phyloP scores from a whole-genome alignment of 2,888 invertebrate genomes.

The Pyralis farinalis region DNA sequence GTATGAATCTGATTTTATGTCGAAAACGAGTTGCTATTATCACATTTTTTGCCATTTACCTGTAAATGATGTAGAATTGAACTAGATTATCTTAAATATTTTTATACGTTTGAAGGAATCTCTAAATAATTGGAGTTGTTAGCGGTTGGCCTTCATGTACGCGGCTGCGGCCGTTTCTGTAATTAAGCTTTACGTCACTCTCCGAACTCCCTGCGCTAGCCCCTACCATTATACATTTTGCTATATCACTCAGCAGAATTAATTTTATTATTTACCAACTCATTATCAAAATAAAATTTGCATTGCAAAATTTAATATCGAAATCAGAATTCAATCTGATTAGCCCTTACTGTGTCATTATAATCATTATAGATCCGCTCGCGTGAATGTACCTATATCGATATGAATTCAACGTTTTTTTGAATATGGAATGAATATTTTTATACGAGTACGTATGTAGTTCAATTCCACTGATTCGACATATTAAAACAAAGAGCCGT shows the following conservation, averaged over 20 bases:
- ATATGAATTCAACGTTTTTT: too few species aligned
- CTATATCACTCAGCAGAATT: constrained; percentile 56
- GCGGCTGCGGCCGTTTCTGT: constrained; percentile 67
- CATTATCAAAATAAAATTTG: not conserved
- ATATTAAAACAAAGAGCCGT: too few species aligned
- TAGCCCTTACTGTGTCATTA: not conserved
- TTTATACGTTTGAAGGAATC: constrained; percentile 48
- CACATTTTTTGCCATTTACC: constrained; percentile 53
- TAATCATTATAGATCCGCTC: too few species aligned
- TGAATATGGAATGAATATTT: too few species aligned
- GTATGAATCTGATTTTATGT: constrained; percentile 72
- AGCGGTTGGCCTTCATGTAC: constrained; percentile 64
- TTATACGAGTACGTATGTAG: too few species aligned
- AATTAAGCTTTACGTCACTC: constrained; percentile 78
- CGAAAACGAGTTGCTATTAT: constrained; percentile 62
- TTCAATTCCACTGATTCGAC: too few species aligned
- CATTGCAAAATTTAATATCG: not conserved
- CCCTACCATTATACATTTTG: constrained; percentile 62
- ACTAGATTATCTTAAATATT: constrained; percentile 55
- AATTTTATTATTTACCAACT: not conserved
- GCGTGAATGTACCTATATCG: too few species aligned
- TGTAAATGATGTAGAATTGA: constrained; percentile 53
- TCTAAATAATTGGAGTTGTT: constrained; percentile 71
- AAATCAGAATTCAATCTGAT: constrained; percentile 1
- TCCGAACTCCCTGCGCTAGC: constrained; percentile 70